Evolutionary conservation across 2,888 invertebrate species (phyloP).

Genomic region (Hybos culiciformis): DNA sequence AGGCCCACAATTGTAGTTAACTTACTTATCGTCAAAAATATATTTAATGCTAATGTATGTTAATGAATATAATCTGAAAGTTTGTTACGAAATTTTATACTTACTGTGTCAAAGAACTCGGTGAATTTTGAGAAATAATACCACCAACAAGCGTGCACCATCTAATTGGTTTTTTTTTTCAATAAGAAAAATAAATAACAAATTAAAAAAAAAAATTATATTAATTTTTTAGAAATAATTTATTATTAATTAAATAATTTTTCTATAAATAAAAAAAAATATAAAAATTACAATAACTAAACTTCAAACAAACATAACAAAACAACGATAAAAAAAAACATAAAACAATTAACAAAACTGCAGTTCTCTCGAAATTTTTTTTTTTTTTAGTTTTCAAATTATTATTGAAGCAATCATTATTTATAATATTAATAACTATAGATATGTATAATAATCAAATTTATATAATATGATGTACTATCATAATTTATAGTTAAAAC

Average conservation of each 20-base stretch:
- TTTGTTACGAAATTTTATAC: conserved; percentile 29
- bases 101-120: conserved; percentile 91
- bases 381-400: neutral
- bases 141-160: conserved; percentile 91
- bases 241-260: neutral
- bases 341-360: conserved; percentile 17
- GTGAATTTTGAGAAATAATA: conserved; percentile 94
- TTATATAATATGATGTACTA: too few species aligned
- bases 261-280: neutral
- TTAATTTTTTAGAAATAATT: neutral
- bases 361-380: conserved; percentile 25
- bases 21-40: too few species aligned
- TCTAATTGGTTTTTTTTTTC: conserved; percentile 43
- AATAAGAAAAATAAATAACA: too few species aligned
- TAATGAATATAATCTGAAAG: too few species aligned
- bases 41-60: too few species aligned
- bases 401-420: neutral
- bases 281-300: neutral
- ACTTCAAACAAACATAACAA: neutral
- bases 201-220: neutral
- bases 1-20: too few species aligned
- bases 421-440: too few species aligned
- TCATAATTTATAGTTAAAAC: too few species aligned
- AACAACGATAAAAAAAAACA: neutral
- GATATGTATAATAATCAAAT: too few species aligned